A percentile compares a stretch with the other conserved stretches of the same genome.
phyloP scores from a whole-genome alignment of 2,888 invertebrate genomes.

The Drosophila melanosoma region DNA sequence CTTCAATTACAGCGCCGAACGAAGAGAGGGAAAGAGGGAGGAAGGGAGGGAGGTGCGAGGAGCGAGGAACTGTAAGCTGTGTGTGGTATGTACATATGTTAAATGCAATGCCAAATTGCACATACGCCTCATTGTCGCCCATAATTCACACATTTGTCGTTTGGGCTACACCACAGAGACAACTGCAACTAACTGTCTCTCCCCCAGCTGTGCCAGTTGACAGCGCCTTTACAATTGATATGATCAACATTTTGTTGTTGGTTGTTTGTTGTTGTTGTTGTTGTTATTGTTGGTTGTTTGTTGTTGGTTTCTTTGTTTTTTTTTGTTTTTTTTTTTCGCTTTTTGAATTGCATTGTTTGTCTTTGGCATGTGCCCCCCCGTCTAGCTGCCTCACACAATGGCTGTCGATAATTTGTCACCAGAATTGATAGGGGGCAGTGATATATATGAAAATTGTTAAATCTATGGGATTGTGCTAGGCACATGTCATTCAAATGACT shows the following conservation, averaged over 20 bases:
- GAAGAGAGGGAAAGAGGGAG: neutral
- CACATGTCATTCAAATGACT: slow-evolving; percentile 61
- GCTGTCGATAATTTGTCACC: slow-evolving; percentile 68
- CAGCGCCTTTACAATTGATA: slow-evolving; percentile 73
- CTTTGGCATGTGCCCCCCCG: slow-evolving; percentile 68
- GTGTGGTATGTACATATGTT: slow-evolving; percentile 17
- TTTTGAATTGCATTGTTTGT: slow-evolving; percentile 69
- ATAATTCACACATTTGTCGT: slow-evolving; percentile 59
- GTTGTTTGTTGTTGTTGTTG: slow-evolving; percentile 13
- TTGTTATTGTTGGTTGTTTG: slow-evolving; percentile 10
- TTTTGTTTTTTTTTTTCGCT: slow-evolving; percentile 43
- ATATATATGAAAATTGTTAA: slow-evolving; percentile 22
- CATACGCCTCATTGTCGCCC: slow-evolving; percentile 52
- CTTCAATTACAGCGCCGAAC: slow-evolving; percentile 36
- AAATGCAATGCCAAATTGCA: slow-evolving; percentile 53
- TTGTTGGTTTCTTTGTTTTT: neutral
- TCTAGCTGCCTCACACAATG: slow-evolving; percentile 37
- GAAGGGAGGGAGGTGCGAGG: neutral
- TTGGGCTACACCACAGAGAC: slow-evolving; percentile 34
- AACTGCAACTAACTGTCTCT: slow-evolving; percentile 25
- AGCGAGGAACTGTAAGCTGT: neutral
- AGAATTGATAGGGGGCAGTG: slow-evolving; percentile 18
- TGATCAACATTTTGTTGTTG: slow-evolving; percentile 64
- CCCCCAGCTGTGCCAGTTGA: slow-evolving; percentile 72
- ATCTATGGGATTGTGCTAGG: slow-evolving; percentile 34